Evolutionary conservation across 2,888 invertebrate genomes (phyloP), one percentile per base, ranked within the genome.

Genomic region (Zele albiditarsus): DNA sequence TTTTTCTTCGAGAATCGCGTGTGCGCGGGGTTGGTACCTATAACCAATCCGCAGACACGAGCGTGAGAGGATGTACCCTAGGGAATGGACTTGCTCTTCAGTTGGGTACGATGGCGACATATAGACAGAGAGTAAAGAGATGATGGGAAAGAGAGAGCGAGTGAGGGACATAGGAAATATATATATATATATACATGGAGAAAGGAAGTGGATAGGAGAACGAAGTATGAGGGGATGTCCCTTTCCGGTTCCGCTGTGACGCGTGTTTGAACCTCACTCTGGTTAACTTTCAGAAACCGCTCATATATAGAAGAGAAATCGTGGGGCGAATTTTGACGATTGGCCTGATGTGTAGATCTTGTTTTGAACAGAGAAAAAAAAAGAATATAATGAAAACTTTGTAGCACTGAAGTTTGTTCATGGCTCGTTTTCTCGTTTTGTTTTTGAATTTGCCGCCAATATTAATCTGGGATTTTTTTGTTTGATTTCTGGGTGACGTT

Each of bases 41-140:
- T 72, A 68, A 62, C 68, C 62, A 67, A 68, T 71, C 63, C 38
- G 31, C 62, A 66, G 71, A 57, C 28, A 49, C 53, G 31, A 38
- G 31, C 16, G 16, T n/a, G 75, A 71, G 33, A 71, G 75, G 65
- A 71, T 46, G 33, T 75, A 5, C 75, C 71, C 53, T n/a, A 25
- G 75, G 75, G 75, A 75, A 46, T 68, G 58, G n/a, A 31, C 63
- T 38, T 53, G 38, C 67, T 68, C 16, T 25, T 46, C 67, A 46
- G 67, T 25, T 38, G 33, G 38, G 31, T 20, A 53, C 20, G 20
- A 53, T 53, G 20, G 20, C 53, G 20, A 53, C 53, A 53, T 53
- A 53, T 53, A 53, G 53, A 53, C 20, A 53, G 53, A 53, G 20
- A 53, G 53, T 23, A 23, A n/a, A 20, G 20, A 20, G n/a, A 20